Evolutionary conservation across 2,888 invertebrate genomes (phyloP).

Genomic region (Drosophila emarginata): DNA sequence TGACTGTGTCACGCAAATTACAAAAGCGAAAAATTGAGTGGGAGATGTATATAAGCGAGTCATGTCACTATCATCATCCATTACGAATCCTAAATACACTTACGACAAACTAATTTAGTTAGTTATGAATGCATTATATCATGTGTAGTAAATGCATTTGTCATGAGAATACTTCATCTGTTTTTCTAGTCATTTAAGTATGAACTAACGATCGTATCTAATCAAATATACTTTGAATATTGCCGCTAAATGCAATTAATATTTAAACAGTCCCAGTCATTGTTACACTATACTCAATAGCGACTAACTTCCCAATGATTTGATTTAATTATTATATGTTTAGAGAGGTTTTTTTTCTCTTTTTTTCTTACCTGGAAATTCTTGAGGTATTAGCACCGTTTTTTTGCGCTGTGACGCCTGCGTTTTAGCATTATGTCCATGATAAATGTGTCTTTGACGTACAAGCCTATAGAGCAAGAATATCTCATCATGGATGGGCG

Average conservation of each 20-base stretch:
- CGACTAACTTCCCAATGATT: not conserved
- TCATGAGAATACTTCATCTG: constrained; percentile 3
- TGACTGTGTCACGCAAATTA: constrained; percentile 45
- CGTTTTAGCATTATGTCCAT: constrained; percentile 81
- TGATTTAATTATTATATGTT: not conserved
- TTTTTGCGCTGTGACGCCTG: constrained; percentile 80
- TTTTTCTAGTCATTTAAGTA: not conserved
- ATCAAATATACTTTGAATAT: constrained; percentile 7
- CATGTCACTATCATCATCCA: constrained; percentile 8
- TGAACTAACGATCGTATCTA: not conserved
- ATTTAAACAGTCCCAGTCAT: not conserved
- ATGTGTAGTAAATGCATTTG: constrained; percentile 7
- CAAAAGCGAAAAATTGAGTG: constrained; percentile 1
- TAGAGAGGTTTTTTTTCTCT: too few species aligned
- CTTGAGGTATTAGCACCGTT: constrained; percentile 82
- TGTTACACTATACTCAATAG: not conserved
- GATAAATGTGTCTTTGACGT: constrained; percentile 81
- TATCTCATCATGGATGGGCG: constrained; percentile 74
- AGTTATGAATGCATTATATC: not conserved
- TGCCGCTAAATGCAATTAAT: constrained; percentile 5
- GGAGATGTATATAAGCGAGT: not conserved
- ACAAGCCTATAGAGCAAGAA: constrained; percentile 81
- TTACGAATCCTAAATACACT: constrained; percentile 9
- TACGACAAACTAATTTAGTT: constrained; percentile 7
- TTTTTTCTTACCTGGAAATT: constrained; percentile 80